Percentiles rank a stretch among this genome's conserved stretches.
Conservation (phyloP, 2,797 vertebrate genomes). For the Fistularia commersonii region DNA sequence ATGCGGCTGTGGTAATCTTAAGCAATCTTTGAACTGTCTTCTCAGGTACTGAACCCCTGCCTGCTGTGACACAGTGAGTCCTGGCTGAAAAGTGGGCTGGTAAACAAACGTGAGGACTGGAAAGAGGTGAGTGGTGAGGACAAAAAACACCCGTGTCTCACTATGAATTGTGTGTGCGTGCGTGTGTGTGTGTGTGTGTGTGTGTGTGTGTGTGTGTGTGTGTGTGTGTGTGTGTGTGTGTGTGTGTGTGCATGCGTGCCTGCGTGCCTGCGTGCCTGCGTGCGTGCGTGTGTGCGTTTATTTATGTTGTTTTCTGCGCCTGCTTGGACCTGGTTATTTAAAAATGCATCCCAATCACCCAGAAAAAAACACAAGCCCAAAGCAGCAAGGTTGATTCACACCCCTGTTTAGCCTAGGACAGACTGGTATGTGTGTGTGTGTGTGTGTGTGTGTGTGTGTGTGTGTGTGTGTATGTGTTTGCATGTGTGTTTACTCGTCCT, state of each 20-base stretch:
- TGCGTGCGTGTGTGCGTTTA: no score
- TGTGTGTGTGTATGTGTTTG: neutral
- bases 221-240: no score
- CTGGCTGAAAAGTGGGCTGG: constrained; percentile 19
- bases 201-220: no score
- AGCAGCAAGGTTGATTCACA: constrained; percentile 29
- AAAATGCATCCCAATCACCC: constrained; percentile 31
- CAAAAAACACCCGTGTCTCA: constrained; percentile 9
- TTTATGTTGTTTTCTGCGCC: no score
- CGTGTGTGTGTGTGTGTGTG: neutral
- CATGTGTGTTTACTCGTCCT: constrained; percentile 3
- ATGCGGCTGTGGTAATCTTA: constrained; percentile 11
- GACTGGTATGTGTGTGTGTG: no score
- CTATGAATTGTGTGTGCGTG: neutral
- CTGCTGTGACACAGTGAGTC: constrained; percentile 25
- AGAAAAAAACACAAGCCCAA: constrained; percentile 36
- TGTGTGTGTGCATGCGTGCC: no score
- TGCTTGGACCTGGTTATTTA: no score
- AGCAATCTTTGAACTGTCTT: constrained; percentile 42
- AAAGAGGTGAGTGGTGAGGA: constrained; percentile 52
- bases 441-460: constrained; percentile 6
- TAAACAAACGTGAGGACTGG: constrained; percentile 31
- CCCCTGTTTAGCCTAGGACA: no score
- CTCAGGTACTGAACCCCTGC: constrained; percentile 55
- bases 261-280: no score